Conservation (phyloP, 2,797 vertebrate species). For the Orientallactaga sibirica region DNA sequence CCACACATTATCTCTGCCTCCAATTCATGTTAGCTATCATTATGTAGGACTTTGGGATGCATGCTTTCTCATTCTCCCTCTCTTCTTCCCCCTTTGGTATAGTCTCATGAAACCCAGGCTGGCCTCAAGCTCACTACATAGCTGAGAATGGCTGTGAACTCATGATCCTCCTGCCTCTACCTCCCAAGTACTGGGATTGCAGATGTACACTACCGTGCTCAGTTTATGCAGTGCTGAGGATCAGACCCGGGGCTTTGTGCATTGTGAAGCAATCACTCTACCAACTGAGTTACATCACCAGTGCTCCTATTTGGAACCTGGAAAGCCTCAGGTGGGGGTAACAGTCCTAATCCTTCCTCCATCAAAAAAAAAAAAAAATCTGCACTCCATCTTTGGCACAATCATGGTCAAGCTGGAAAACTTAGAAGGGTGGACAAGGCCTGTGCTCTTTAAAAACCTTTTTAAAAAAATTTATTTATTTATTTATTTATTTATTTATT, state of each 20-base stretch:
- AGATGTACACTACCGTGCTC: not conserved
- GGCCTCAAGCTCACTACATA: not conserved
- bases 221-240: not conserved
- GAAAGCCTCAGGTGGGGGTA: not conserved
- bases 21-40: not conserved
- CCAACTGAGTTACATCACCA: not conserved
- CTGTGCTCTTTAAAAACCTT: not conserved
- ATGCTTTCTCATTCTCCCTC: too few relatives aligned
- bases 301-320: constrained; percentile 9
- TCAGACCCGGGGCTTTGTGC: not conserved
- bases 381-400: not conserved
- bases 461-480: not conserved
- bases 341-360: not conserved
- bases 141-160: not conserved
- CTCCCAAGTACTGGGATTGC: not conserved
- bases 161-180: not conserved
- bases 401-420: not conserved
- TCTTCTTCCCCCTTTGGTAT: too few relatives aligned
- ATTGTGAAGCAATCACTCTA: not conserved
- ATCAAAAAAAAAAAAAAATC: not conserved
- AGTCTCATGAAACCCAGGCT: not conserved
- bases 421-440: not conserved
- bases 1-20: not conserved
- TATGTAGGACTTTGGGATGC: not conserved
- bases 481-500: too few relatives aligned